Evolutionary conservation across 2,113 vertebrate species (phyloP).

Genomic region (Erythrocercus mccallii): DNA sequence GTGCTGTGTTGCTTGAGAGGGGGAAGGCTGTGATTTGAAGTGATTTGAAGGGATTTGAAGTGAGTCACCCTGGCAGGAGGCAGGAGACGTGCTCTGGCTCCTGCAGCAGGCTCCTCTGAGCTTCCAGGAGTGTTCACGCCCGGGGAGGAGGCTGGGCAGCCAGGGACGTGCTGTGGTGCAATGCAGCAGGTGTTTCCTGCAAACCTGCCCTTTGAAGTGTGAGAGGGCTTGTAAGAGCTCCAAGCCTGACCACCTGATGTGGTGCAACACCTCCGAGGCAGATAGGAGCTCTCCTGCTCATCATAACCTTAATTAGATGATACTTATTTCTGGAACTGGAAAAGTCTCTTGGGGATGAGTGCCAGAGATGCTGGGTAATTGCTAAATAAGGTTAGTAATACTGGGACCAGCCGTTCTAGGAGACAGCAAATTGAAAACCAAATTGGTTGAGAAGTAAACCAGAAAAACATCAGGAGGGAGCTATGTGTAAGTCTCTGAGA

Average conservation of each 20-base stretch:
- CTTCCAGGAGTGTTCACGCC: accelerated
- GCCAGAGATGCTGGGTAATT: background rate
- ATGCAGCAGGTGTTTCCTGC: background rate
- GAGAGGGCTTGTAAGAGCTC: background rate
- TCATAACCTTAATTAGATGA: background rate
- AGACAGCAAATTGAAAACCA: background rate
- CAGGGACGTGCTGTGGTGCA: background rate
- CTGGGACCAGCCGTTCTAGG: background rate
- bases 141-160: background rate
- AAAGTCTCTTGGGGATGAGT: background rate
- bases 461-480: background rate
- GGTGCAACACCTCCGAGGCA: background rate
- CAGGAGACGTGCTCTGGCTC: background rate
- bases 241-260: background rate
- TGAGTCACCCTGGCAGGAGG: background rate
- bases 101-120: background rate
- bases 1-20: background rate
- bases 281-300: background rate
- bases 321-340: background rate
- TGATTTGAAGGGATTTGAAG: background rate
- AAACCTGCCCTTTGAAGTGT: background rate
- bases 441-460: background rate
- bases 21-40: background rate
- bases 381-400: background rate
- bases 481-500: background rate